A percentile compares a stretch with the other conserved stretches of the same genome.
Conservation (phyloP, 2,888 invertebrate genomes). For the Rotaria sp. region DNA sequence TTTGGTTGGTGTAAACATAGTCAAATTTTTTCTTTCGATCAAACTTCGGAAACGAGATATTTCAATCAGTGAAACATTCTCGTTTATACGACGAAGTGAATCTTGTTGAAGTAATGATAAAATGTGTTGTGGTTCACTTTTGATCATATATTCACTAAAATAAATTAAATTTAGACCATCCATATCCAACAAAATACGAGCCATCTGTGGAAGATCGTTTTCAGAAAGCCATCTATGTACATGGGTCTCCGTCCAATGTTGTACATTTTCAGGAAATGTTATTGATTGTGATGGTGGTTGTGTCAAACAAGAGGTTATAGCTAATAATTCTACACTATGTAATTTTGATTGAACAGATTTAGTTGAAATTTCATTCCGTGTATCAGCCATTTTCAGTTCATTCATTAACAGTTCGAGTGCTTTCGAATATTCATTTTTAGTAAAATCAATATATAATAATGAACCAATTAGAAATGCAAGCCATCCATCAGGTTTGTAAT, state of each 20-base stretch:
- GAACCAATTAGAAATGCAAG: neutral
- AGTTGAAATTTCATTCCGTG: no score
- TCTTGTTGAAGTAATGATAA: neutral
- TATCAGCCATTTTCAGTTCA: neutral
- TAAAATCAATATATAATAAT: neutral
- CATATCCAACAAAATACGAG: neutral
- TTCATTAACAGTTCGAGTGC: neutral
- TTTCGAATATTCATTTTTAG: neutral
- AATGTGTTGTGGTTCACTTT: neutral
- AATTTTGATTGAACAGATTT: neutral
- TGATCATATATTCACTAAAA: neutral
- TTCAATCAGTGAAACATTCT: neutral
- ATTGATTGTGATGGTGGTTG: no score
- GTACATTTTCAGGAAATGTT: neutral
- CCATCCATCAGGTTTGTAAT: conserved; percentile 11
- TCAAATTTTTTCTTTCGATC: no score
- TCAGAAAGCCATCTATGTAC: neutral
- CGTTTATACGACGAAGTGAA: neutral
- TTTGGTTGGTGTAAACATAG: no score
- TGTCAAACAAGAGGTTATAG: fast-evolving
- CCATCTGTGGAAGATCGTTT: neutral
- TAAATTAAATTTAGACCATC: neutral
- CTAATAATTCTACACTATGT: fast-evolving
- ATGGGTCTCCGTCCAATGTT: neutral
- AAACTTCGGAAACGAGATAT: neutral